Percentiles rank a stretch among this genome's conserved stretches.
Evolutionary conservation across 2,797 vertebrate genomes (phyloP).

Genomic region (Enteromius afrohamiltoni): DNA sequence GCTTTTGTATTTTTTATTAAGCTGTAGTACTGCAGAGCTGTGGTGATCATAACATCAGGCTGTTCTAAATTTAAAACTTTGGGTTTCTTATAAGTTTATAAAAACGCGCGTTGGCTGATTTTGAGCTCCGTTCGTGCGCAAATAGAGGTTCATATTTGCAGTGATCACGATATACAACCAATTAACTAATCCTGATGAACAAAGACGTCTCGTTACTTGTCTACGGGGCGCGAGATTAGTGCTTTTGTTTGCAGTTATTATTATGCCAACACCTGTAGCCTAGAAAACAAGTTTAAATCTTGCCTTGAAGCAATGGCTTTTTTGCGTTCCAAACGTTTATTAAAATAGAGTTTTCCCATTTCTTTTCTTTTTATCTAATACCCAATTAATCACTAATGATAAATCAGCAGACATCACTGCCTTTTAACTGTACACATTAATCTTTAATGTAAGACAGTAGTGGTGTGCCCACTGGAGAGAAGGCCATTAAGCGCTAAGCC

Average conservation of each 20-base stretch:
- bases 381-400: constrained; percentile 30
- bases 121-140: constrained; percentile 30
- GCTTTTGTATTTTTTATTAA: neutral
- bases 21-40: neutral
- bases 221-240: constrained; percentile 56
- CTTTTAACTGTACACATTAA: constrained; percentile 35
- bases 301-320: constrained; percentile 25
- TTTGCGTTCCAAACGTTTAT: neutral
- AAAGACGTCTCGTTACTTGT: constrained; percentile 55
- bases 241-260: constrained; percentile 58
- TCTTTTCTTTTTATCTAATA: neutral
- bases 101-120: neutral
- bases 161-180: constrained; percentile 49
- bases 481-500: constrained; percentile 63
- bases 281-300: constrained; percentile 47
- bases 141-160: constrained; percentile 51
- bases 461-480: constrained; percentile 54
- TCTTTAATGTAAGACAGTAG: constrained; percentile 47
- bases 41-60: neutral
- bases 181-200: constrained; percentile 58
- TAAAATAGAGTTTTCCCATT: neutral
- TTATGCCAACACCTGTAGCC: constrained; percentile 53
- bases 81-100: neutral
- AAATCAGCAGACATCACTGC: constrained; percentile 6
- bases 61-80: neutral